These are phyloP conservation scores for Brachynemurus nebulosus DNA, from an alignment of 2,888 invertebrate genomes.

Conservation along the genomic window DNA sequence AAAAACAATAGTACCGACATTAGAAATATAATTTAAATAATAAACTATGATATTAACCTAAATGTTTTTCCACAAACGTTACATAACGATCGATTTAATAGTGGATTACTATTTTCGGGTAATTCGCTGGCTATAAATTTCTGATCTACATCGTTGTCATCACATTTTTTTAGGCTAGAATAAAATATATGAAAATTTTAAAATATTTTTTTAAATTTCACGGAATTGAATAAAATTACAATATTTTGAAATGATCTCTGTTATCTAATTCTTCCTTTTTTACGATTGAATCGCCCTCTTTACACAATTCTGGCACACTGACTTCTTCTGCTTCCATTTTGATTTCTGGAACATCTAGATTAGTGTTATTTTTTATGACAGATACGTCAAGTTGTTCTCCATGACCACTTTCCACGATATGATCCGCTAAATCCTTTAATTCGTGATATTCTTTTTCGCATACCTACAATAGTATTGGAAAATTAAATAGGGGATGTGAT, in stretches of 20 bases:
- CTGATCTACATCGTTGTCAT: too few species aligned
- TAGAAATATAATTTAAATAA: neutral
- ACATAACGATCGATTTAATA: slow-evolving; percentile 18
- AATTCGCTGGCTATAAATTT: too few species aligned
- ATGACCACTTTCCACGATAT: slow-evolving; percentile 12
- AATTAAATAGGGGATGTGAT: neutral
- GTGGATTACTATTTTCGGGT: slow-evolving; percentile 10
- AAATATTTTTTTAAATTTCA: too few species aligned
- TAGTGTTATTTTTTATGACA: too few species aligned
- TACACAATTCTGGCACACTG: too few species aligned
- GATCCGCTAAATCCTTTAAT: slow-evolving; percentile 10
- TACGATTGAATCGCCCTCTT: too few species aligned
- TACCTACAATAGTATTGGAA: slow-evolving; percentile 11
- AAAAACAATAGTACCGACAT: neutral
- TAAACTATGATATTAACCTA: slow-evolving; percentile 16
- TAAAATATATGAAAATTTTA: too few species aligned
- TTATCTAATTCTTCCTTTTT: slow-evolving; percentile 1
- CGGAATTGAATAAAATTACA: too few species aligned
- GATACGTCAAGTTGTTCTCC: neutral
- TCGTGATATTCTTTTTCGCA: slow-evolving; percentile 11
- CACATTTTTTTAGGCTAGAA: too few species aligned
- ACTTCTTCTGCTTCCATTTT: too few species aligned
- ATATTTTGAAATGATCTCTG: too few species aligned
- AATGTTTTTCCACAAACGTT: slow-evolving; percentile 25
- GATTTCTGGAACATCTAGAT: too few species aligned